These are phyloP conservation scores for Drosophila peninsularis DNA, from an alignment of 2,888 invertebrate species.

Conservation along the genomic window DNA sequence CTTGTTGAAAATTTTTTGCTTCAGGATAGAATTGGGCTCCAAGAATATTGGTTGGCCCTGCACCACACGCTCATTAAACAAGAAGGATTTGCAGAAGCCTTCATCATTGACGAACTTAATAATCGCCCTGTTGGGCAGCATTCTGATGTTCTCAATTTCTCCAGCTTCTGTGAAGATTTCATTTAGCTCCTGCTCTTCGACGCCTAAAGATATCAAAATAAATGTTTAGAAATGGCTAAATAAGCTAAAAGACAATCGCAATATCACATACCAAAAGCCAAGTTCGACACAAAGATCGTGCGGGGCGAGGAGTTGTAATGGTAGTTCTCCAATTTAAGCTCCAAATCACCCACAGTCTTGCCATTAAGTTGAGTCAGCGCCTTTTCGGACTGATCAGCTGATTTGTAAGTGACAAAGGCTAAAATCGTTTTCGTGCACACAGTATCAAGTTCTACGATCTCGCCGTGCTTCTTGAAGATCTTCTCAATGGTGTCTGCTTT, in stretches of 20 bases:
- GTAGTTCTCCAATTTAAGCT: conserved; percentile 59
- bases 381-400: conserved; percentile 46
- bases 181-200: conserved; percentile 54
- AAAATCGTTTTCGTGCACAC: conserved; percentile 62
- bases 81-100: conserved; percentile 76
- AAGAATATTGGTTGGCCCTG: conserved; percentile 66
- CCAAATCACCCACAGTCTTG: conserved; percentile 54
- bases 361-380: conserved; percentile 63
- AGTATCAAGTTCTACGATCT: conserved; percentile 58
- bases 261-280: conserved; percentile 39
- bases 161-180: conserved; percentile 60
- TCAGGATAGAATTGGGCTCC: conserved; percentile 72
- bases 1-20: conserved; percentile 33
- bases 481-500: conserved; percentile 42
- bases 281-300: conserved; percentile 48
- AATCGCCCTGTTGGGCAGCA: conserved; percentile 49
- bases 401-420: conserved; percentile 69
- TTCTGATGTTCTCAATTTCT: conserved; percentile 48
- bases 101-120: conserved; percentile 69
- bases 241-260: not conserved
- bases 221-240: not conserved
- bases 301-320: conserved; percentile 17
- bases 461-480: conserved; percentile 72
- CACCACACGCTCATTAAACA: conserved; percentile 61
- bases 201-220: conserved; percentile 20